phyloP scores from a whole-genome alignment of 2,797 vertebrate genomes.

The Bufotes viridis region DNA sequence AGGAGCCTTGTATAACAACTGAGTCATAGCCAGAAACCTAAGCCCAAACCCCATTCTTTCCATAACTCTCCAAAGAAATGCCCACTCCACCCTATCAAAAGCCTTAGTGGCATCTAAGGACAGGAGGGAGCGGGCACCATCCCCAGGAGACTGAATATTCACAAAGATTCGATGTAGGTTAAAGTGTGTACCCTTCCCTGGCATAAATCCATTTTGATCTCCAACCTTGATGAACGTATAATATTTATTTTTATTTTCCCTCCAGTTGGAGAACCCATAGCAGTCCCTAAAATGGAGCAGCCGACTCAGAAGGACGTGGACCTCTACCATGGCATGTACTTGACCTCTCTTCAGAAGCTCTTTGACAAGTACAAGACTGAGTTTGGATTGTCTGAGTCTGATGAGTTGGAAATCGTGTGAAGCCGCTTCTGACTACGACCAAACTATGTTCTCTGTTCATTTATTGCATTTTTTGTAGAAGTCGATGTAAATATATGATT shows the following conservation, averaged over 20 bases:
- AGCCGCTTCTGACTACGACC: neutral
- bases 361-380: constrained; percentile 93
- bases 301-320: constrained; percentile 85
- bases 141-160: no score
- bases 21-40: no score
- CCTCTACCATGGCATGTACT: constrained; percentile 88
- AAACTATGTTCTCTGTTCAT: neutral
- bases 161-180: no score
- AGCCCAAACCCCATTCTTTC: no score
- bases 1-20: no score
- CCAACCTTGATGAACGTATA: neutral
- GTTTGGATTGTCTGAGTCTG: constrained; percentile 86
- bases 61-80: no score
- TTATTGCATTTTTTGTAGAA: constrained; percentile 42
- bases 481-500: constrained; percentile 30
- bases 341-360: constrained; percentile 85
- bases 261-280: constrained; percentile 92
- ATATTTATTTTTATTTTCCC: neutral
- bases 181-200: no score
- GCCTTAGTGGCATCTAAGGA: no score
- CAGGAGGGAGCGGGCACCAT: no score
- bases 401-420: constrained; percentile 86
- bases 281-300: constrained; percentile 87
- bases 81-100: no score
- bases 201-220: no score